Evolutionary conservation across 35 echinoderm and acorn worm genomes (phyloP).

Genomic region (Diadema setosum): DNA sequence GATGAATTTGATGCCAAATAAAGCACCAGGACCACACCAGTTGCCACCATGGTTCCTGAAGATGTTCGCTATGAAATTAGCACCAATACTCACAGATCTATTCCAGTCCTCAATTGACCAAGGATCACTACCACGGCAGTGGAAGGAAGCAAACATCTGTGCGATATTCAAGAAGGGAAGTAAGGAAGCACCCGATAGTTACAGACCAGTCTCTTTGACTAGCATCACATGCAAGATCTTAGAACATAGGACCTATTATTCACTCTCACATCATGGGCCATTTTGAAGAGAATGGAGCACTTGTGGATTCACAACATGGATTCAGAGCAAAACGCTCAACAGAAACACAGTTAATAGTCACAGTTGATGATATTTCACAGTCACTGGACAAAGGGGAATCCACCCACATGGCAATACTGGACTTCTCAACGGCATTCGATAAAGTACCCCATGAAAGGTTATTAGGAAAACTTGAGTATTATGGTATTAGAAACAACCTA

Average conservation of each 20-base stretch:
- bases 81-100: slow-evolving; percentile 9
- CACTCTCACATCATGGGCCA: slow-evolving; percentile 40
- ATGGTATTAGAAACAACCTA: neutral
- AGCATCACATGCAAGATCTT: slow-evolving; percentile 21
- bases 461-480: neutral
- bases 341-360: neutral
- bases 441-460: slow-evolving; percentile 20
- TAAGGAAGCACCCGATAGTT: neutral
- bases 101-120: slow-evolving; percentile 22
- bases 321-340: neutral
- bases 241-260: slow-evolving; percentile 29
- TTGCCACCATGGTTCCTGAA: slow-evolving; percentile 30
- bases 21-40: slow-evolving; percentile 3
- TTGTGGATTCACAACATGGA: slow-evolving; percentile 28
- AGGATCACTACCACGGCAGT: neutral
- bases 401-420: neutral
- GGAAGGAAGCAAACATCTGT: neutral
- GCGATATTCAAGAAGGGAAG: slow-evolving; percentile 21
- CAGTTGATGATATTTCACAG: slow-evolving; percentile 31
- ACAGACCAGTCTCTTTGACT: slow-evolving; percentile 46
- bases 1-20: neutral
- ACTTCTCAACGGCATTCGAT: slow-evolving; percentile 53
- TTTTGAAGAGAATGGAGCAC: neutral
- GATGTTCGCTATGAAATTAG: neutral
- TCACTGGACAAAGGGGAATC: neutral